Evolutionary conservation across 2,797 vertebrate genomes (phyloP).

Genomic region (Artibeus lituratus): DNA sequence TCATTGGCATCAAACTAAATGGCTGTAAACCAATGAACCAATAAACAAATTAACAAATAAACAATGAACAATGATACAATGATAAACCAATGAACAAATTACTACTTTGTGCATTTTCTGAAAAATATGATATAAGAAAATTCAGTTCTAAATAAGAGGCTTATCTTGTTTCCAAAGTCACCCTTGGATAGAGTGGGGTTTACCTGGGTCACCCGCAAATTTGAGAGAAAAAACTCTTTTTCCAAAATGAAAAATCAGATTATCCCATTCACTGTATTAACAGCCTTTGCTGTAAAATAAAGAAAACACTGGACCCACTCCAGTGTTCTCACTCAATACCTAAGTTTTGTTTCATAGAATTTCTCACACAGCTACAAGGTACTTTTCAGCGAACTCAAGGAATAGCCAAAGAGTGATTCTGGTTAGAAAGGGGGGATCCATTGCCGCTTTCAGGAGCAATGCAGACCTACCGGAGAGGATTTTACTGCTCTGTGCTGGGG

Average conservation of each 20-base stretch:
- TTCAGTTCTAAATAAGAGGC: neutral
- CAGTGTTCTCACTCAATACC: constrained; percentile 24
- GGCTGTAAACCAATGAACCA: neutral
- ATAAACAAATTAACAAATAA: neutral
- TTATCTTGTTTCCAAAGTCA: neutral
- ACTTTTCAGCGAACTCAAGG: constrained; percentile 37
- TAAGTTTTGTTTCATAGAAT: neutral
- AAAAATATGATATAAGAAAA: neutral
- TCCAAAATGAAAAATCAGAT: neutral
- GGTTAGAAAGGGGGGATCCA: constrained; percentile 57
- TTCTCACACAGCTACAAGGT: neutral
- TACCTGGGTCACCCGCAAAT: neutral
- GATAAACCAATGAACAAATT: neutral
- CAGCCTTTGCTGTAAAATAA: neutral
- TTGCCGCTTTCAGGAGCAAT: constrained; percentile 62
- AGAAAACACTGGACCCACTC: neutral
- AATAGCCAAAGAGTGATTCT: constrained; percentile 47
- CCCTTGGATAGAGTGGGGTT: neutral
- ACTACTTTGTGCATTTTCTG: neutral
- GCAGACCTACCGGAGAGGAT: constrained; percentile 60
- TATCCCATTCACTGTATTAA: neutral
- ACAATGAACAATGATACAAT: too few species aligned
- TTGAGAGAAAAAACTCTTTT: neutral
- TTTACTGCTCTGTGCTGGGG: constrained; percentile 43
- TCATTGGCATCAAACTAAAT: neutral